Conservation (phyloP, 2,113 vertebrate species). For the Istiophorus platypterus region DNA sequence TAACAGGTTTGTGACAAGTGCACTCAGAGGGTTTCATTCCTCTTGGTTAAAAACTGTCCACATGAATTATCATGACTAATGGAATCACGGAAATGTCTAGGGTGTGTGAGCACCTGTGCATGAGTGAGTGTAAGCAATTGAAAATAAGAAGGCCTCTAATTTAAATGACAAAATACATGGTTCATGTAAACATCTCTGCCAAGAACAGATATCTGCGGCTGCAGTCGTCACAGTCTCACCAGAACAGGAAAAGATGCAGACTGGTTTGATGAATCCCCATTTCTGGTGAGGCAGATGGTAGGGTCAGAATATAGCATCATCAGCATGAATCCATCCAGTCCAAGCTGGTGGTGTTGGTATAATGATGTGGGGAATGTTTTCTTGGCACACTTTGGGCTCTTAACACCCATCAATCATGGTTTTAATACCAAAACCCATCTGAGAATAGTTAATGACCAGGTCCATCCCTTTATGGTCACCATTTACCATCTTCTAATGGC, state of each 20-base stretch:
- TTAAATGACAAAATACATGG: no score
- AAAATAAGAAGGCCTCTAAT: no score
- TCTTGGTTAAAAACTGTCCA: constrained; percentile 19
- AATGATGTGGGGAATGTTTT: background rate
- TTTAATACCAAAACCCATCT: background rate
- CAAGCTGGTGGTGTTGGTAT: background rate
- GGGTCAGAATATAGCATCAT: background rate
- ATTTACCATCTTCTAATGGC: background rate
- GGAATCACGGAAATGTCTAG: background rate
- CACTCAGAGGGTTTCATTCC: constrained; percentile 22
- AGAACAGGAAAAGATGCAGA: background rate
- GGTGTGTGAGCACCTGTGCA: background rate
- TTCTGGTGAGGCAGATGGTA: background rate
- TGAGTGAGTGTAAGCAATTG: background rate
- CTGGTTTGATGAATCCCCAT: background rate
- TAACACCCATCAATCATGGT: no score
- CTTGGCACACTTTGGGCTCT: background rate
- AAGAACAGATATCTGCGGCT: no score
- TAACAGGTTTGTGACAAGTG: constrained; percentile 25
- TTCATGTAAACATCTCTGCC: no score
- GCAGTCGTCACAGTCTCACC: no score
- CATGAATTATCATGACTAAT: constrained; percentile 38
- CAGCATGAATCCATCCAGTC: background rate
- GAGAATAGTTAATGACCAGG: background rate
- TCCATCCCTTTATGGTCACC: background rate